Conservation (phyloP, 1,140 invertebrate genomes). For the Chionoecetes opilio region DNA sequence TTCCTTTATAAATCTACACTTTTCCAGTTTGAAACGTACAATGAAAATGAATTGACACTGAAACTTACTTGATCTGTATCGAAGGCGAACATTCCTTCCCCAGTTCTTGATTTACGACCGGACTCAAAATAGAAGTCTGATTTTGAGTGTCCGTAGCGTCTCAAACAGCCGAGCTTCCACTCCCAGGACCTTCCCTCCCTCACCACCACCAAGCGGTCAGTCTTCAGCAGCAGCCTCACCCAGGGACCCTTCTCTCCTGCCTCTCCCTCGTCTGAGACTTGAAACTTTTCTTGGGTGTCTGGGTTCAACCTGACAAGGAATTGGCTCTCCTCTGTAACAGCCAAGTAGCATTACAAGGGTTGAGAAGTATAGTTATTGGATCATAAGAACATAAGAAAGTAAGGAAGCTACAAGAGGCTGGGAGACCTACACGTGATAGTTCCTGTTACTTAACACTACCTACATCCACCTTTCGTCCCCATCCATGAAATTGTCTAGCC, state of each 20-base stretch:
- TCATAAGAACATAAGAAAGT: no score
- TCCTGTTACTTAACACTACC: no score
- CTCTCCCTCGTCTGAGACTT: background rate
- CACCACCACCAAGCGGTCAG: background rate
- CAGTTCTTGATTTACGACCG: background rate
- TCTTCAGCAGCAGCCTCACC: background rate
- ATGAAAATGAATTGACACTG: no score
- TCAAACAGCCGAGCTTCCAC: background rate
- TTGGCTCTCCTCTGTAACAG: constrained; percentile 23
- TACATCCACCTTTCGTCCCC: no score
- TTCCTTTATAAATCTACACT: no score
- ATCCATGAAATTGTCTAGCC: no score
- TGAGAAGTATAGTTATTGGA: no score
- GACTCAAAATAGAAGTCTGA: constrained; percentile 42
- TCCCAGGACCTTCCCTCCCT: background rate
- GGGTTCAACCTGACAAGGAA: background rate
- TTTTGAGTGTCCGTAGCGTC: background rate
- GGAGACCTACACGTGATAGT: no score
- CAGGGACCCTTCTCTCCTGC: background rate
- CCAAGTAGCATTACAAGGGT: background rate
- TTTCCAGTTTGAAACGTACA: no score
- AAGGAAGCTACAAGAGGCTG: no score
- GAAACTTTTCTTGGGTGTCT: background rate
- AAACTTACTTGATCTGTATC: background rate
- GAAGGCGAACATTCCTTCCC: constrained; percentile 6